Conservation (phyloP, 2,888 invertebrate species). For the Alloplasta piceator region DNA sequence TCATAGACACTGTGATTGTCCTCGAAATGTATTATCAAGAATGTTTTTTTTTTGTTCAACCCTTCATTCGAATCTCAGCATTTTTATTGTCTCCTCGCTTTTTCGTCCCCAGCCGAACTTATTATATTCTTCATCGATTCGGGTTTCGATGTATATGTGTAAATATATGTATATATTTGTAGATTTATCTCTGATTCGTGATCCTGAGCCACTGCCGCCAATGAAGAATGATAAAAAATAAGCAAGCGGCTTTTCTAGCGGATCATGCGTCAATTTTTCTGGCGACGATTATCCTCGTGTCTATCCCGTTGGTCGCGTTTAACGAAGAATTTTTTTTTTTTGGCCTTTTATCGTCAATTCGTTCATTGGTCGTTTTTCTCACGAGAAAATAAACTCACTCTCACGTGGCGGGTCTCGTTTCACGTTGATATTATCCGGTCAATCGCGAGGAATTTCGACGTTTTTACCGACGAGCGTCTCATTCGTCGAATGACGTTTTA, state of each 20-base stretch:
- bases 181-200: slow-evolving; percentile 26
- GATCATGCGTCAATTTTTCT: slow-evolving; percentile 68
- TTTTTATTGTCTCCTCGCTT: slow-evolving; percentile 59
- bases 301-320: too few relatives aligned
- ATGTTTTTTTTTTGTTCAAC: neutral
- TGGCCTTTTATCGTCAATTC: slow-evolving; percentile 9
- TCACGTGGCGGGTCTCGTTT: neutral
- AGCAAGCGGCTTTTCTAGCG: slow-evolving; percentile 77
- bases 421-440: slow-evolving; percentile 52
- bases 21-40: slow-evolving; percentile 47
- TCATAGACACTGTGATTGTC: slow-evolving; percentile 59
- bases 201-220: slow-evolving; percentile 66
- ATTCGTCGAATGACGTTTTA: slow-evolving; percentile 64
- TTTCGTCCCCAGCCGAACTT: neutral
- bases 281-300: slow-evolving; percentile 50
- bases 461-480: slow-evolving; percentile 60
- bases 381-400: too few relatives aligned
- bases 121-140: too few relatives aligned
- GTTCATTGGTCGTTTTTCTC: slow-evolving; percentile 29
- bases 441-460: slow-evolving; percentile 30
- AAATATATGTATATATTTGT: slow-evolving; percentile 1
- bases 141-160: neutral
- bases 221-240: slow-evolving; percentile 81
- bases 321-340: neutral
- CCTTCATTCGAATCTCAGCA: neutral